These are phyloP conservation scores for Pyrocephalus nanus DNA, from an alignment of 2,797 vertebrate species.

Conservation along the genomic window DNA sequence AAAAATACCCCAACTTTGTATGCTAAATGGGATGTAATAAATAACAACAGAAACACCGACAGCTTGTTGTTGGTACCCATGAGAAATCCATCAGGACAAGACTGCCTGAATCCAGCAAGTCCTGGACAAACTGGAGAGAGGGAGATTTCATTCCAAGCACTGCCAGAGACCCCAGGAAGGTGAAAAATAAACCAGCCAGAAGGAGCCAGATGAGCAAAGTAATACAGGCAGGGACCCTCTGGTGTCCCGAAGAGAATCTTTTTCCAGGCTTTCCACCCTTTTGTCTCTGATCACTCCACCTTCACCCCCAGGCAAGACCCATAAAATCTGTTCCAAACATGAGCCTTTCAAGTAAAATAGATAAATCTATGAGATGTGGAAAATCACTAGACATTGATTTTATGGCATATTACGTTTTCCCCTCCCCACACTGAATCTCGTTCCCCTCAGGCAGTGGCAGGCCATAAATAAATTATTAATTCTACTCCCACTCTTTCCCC, in stretches of 20 bases:
- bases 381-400: not conserved
- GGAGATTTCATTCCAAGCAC: not conserved
- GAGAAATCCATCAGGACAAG: not conserved
- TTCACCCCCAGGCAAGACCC: not conserved
- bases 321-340: not conserved
- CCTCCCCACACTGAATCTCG: not conserved
- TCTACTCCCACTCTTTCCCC: not conserved
- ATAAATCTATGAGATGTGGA: not conserved
- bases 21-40: not conserved
- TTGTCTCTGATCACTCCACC: not conserved
- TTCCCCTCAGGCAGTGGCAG: not conserved
- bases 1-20: not conserved
- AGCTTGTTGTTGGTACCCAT: not conserved
- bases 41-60: not conserved
- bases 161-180: accelerated
- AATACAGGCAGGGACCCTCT: not conserved
- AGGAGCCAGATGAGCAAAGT: not conserved
- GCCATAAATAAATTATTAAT: not conserved
- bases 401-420: not conserved
- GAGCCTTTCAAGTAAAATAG: not conserved
- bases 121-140: not conserved
- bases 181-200: not conserved
- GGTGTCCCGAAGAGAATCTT: not conserved
- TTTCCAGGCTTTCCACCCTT: not conserved
- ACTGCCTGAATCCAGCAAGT: not conserved